Percentiles rank a stretch among this genome's conserved stretches.
Evolutionary conservation across 1,140 invertebrate genomes (phyloP).

Genomic region (Teleogryllus occipitalis): DNA sequence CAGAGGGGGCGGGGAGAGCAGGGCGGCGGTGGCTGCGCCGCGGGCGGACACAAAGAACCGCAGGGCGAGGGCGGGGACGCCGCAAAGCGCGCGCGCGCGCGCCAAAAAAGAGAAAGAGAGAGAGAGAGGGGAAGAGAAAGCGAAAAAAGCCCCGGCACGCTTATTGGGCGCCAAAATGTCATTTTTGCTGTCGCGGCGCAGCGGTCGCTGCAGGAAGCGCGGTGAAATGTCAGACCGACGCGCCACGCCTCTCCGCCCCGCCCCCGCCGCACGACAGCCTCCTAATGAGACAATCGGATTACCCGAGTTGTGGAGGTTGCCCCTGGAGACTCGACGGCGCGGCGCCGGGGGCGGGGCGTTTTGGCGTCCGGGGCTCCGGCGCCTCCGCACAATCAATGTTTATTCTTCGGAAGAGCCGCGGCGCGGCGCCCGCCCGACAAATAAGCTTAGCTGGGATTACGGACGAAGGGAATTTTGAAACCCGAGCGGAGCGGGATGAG

Average conservation of each 20-base stretch:
- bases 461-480: background rate
- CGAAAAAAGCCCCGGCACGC: background rate
- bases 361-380: background rate
- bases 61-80: background rate
- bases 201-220: background rate
- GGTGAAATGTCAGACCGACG: background rate
- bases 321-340: background rate
- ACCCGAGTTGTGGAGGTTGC: background rate
- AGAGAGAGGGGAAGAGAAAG: background rate
- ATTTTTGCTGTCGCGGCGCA: background rate
- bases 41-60: background rate
- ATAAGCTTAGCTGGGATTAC: slow-evolving; percentile 4
- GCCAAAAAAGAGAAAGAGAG: background rate
- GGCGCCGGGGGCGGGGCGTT: too few species aligned
- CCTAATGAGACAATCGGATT: slow-evolving; percentile 4
- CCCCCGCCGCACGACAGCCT: background rate
- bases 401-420: background rate
- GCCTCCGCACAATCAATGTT: background rate
- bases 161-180: background rate
- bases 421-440: background rate
- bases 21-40: background rate
- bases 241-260: too few species aligned
- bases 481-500: background rate
- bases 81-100: background rate
- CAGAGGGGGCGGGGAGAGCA: background rate